Evolutionary conservation across 1,140 invertebrate genomes (phyloP), one percentile per base, ranked within the genome.

Genomic region (Saccostrea cuccullata): DNA sequence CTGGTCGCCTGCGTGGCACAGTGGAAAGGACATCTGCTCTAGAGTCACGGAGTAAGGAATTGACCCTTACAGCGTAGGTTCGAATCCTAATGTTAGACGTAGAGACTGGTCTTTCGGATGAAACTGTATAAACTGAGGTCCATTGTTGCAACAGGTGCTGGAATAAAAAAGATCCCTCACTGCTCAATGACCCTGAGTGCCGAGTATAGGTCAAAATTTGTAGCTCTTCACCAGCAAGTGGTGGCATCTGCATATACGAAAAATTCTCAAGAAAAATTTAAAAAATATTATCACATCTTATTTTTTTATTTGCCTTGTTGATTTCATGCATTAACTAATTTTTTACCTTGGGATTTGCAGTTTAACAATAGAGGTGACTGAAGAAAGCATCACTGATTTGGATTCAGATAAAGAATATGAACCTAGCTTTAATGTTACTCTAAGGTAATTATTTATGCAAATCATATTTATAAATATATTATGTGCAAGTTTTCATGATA

Each of bases 381-480:
- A 67, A 67, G 60, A 67, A 20, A 67, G 60, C 23, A 67, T 67
- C 60, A 67, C 20, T 67, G 60, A 67, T 67, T 20, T 67, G 23
- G 23, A 67, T 67, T 67, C 60, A 67, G 60, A 67, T 67, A 20
- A 67, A 23, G 60, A 67, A 67, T 67, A 67, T 23, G 60, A 67
- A 23, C 60, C 60, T 8, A 67, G 20, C 9, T 67, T 67, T 67
- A 67, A 67, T 67, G 23, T 67, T n/a, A 23, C 20, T 67, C 60
- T 67, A 67, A 67, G 20, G 60, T 67, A 67, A 67, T 67, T 20
- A 67, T 23, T n/a, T 67, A 67, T 23, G 17, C 17, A 23, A 64
- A 64, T 64, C 17, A 17, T 64, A n/a, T 64, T 47, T 47, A 47
- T 47, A 47, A 47, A 47, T 9, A 47, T 47, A 47, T 47, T 47